phyloP scores from a whole-genome alignment of 2,113 vertebrate genomes.

The Cyrtonyx montezumae region DNA sequence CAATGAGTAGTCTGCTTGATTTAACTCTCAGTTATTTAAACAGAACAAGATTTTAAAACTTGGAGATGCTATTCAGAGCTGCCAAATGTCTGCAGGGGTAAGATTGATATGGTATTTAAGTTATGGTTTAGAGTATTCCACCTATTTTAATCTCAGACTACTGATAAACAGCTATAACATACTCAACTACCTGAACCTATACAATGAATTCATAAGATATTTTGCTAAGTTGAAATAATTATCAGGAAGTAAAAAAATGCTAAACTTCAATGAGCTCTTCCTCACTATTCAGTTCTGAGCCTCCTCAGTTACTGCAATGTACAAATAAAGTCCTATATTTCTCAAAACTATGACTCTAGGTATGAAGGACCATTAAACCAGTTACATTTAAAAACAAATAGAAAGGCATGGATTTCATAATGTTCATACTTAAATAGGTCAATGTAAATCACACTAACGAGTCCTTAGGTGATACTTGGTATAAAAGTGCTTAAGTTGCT shows the following conservation, averaged over 20 bases:
- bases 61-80: not conserved
- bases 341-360: not conserved
- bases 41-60: not conserved
- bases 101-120: not conserved
- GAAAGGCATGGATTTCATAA: not conserved
- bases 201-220: not conserved
- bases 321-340: not conserved
- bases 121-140: not conserved
- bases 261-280: not conserved
- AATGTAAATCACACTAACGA: not conserved
- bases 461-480: not conserved
- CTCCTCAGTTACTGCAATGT: not conserved
- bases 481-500: not conserved
- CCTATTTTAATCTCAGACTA: not conserved
- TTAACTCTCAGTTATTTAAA: not conserved
- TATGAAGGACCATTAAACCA: not conserved
- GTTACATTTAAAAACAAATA: not conserved
- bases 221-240: not conserved
- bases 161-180: not conserved
- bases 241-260: not conserved
- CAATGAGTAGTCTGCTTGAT: not conserved
- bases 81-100: not conserved
- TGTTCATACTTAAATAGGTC: not conserved
- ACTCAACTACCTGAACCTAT: not conserved
- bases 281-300: not conserved